These are phyloP conservation scores for Bombus affinis DNA, from an alignment of 1,140 invertebrate species.

Conservation along the genomic window DNA sequence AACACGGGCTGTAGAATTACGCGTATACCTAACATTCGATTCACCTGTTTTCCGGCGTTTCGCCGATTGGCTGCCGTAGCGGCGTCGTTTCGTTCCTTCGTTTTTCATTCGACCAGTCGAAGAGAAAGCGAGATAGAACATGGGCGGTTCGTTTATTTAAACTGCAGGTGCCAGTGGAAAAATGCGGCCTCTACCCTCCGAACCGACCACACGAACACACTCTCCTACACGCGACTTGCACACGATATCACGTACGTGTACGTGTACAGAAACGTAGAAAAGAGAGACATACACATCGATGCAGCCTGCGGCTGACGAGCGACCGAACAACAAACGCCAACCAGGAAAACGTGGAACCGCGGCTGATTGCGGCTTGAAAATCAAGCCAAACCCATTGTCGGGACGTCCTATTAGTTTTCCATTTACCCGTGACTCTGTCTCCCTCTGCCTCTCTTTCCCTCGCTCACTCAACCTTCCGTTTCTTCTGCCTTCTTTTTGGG, in stretches of 20 bases:
- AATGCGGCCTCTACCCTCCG: slow-evolving; percentile 66
- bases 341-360: slow-evolving; percentile 71
- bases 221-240: neutral
- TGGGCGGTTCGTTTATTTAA: slow-evolving; percentile 76
- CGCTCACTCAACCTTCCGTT: neutral
- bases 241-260: neutral
- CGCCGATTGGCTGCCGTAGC: slow-evolving; percentile 72
- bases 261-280: slow-evolving; percentile 27
- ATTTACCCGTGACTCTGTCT: slow-evolving; percentile 63
- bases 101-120: slow-evolving; percentile 67
- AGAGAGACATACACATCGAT: slow-evolving; percentile 47
- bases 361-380: slow-evolving; percentile 71
- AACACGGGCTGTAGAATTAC: slow-evolving; percentile 24
- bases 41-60: slow-evolving; percentile 33
- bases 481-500: neutral
- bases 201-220: neutral
- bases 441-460: neutral
- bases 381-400: slow-evolving; percentile 74
- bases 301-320: slow-evolving; percentile 77
- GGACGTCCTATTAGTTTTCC: slow-evolving; percentile 75
- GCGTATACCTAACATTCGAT: slow-evolving; percentile 37
- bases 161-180: slow-evolving; percentile 73
- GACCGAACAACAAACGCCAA: slow-evolving; percentile 75
- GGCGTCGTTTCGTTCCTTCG: slow-evolving; percentile 67
- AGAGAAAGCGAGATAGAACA: slow-evolving; percentile 47